Percentiles rank a stretch among this genome's conserved stretches.
Evolutionary conservation across 2,113 vertebrate species (phyloP).

Genomic region (Cyprinodon brontotheroides): DNA sequence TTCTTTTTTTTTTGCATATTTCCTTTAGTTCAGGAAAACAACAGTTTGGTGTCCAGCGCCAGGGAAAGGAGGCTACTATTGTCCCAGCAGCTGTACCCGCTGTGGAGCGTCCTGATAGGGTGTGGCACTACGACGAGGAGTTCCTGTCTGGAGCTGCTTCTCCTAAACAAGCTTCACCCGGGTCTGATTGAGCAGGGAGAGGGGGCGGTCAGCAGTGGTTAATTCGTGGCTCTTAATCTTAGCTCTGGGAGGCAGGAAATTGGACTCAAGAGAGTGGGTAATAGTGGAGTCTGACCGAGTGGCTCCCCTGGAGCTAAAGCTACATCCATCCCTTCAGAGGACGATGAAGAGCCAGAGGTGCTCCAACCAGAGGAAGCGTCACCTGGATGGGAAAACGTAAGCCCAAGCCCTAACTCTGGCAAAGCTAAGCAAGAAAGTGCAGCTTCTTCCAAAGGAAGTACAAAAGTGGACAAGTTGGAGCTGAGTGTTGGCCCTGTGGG

Average conservation of each 20-base stretch:
- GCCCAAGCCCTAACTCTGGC: constrained; percentile 59
- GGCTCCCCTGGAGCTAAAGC: constrained; percentile 83
- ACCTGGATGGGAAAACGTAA: constrained; percentile 79
- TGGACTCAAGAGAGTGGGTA: constrained; percentile 97
- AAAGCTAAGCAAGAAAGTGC: constrained; percentile 56
- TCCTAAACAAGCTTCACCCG: constrained; percentile 86
- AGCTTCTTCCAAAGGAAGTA: constrained; percentile 68
- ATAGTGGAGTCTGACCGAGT: constrained; percentile 89
- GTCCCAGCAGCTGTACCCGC: constrained; percentile 66
- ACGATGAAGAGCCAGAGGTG: constrained; percentile 90
- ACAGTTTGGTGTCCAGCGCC: constrained; percentile 67
- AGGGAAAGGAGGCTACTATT: constrained; percentile 74
- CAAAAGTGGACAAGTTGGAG: constrained; percentile 84
- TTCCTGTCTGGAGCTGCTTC: constrained; percentile 82
- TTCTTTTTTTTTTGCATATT: constrained; percentile 1
- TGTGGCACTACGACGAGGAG: constrained; percentile 96
- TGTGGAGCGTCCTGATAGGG: constrained; percentile 75
- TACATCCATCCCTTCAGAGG: constrained; percentile 89
- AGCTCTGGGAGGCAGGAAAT: constrained; percentile 91
- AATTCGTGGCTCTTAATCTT: constrained; percentile 93
- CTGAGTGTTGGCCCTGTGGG: constrained; percentile 80
- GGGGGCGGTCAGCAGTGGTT: constrained; percentile 88
- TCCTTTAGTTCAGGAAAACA: constrained; percentile 83
- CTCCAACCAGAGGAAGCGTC: constrained; percentile 84
- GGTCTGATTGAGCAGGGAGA: constrained; percentile 88